Evolutionary conservation across 2,113 vertebrate genomes (phyloP).

Genomic region (Marcusenius ussheri): DNA sequence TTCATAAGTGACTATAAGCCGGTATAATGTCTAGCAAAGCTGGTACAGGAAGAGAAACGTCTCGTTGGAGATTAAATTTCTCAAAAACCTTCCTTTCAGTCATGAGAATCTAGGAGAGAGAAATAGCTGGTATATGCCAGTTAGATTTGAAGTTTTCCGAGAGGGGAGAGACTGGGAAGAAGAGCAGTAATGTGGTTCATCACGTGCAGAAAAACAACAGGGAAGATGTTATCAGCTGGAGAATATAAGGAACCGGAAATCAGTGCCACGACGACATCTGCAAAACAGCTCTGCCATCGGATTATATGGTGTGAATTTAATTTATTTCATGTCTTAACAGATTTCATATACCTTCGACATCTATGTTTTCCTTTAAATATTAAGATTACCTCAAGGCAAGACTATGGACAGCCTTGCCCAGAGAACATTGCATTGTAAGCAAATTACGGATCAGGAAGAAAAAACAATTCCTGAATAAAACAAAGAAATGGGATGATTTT

Average conservation of each 20-base stretch:
- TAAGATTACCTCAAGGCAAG: not conserved
- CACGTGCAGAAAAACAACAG: slow-evolving; percentile 15
- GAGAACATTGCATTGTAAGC: not conserved
- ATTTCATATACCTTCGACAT: slow-evolving; percentile 36
- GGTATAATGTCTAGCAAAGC: not conserved
- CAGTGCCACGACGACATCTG: slow-evolving; percentile 25
- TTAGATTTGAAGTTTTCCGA: not conserved
- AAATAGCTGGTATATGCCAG: not conserved
- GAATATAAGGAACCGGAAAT: slow-evolving; percentile 31
- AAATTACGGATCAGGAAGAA: not conserved
- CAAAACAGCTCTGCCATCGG: slow-evolving; percentile 37
- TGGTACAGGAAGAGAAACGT: not conserved
- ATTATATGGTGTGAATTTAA: slow-evolving; percentile 34
- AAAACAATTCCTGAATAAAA: not conserved
- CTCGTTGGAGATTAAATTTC: not conserved
- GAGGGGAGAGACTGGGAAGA: not conserved
- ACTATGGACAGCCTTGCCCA: not conserved
- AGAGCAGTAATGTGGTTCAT: slow-evolving; percentile 10
- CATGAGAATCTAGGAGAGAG: not conserved
- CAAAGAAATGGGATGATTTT: not conserved
- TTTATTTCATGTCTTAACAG: not conserved
- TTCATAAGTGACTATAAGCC: not conserved
- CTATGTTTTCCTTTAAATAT: slow-evolving; percentile 36
- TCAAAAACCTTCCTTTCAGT: not conserved
- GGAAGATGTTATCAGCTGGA: slow-evolving; percentile 14